A percentile compares a stretch with the other conserved stretches of the same genome.
These are phyloP conservation scores for Hyles vespertilio DNA, from an alignment of 1,140 invertebrate genomes.

Conservation along the genomic window DNA sequence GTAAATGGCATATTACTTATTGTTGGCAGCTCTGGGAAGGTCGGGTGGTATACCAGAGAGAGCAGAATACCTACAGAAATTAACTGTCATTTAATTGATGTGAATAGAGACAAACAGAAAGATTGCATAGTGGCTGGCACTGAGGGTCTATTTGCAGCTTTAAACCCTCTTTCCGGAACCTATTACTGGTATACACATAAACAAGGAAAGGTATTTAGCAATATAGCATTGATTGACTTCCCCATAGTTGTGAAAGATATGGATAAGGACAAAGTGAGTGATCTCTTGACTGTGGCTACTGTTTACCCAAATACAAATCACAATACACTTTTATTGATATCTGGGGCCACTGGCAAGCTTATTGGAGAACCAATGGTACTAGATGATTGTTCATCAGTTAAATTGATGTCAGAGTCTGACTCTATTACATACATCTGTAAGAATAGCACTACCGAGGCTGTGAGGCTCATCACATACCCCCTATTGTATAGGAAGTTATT, in stretches of 20 bases:
- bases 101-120: slow-evolving; percentile 80
- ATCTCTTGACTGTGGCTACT: slow-evolving; percentile 78
- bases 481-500: slow-evolving; percentile 44
- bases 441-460: slow-evolving; percentile 65
- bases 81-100: slow-evolving; percentile 83
- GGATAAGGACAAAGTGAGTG: slow-evolving; percentile 81
- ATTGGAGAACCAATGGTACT: slow-evolving; percentile 75
- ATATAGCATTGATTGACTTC: slow-evolving; percentile 78
- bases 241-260: slow-evolving; percentile 84
- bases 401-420: slow-evolving; percentile 48
- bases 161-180: slow-evolving; percentile 82
- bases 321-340: slow-evolving; percentile 80
- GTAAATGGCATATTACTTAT: slow-evolving; percentile 78
- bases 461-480: slow-evolving; percentile 43
- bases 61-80: slow-evolving; percentile 80
- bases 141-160: slow-evolving; percentile 80
- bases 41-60: slow-evolving; percentile 80
- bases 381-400: slow-evolving; percentile 70
- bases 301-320: slow-evolving; percentile 70
- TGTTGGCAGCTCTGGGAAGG: slow-evolving; percentile 78
- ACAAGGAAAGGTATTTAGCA: slow-evolving; percentile 62
- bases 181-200: slow-evolving; percentile 80
- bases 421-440: slow-evolving; percentile 71
- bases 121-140: slow-evolving; percentile 85
- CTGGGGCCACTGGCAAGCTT: slow-evolving; percentile 78